These are phyloP conservation scores for Geopemphigus sp. DNA, from an alignment of 1,140 invertebrate species.

Conservation along the genomic window DNA sequence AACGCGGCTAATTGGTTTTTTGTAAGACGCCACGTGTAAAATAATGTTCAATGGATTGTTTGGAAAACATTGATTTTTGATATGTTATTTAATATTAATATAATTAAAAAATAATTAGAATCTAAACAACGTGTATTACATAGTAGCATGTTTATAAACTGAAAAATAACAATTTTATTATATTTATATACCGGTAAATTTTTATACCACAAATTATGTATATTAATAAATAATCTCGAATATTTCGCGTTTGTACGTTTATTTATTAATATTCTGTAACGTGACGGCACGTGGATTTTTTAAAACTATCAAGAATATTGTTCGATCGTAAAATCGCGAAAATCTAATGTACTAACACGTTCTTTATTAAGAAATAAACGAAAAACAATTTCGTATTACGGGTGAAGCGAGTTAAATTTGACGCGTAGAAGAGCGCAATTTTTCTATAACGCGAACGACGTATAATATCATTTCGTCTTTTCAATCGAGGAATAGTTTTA, in stretches of 20 bases:
- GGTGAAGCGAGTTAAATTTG: too few relatives aligned
- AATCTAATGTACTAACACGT: too few relatives aligned
- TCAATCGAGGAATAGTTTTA: too few relatives aligned
- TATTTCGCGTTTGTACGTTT: not conserved
- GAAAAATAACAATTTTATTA: conserved; percentile 38
- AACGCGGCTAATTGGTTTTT: not conserved
- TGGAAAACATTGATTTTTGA: not conserved
- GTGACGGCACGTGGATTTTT: not conserved
- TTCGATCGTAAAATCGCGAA: too few relatives aligned
- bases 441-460: too few relatives aligned
- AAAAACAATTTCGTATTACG: too few relatives aligned
- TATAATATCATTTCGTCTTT: too few relatives aligned
- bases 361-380: too few relatives aligned
- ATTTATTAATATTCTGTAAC: not conserved
- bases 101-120: conserved; percentile 17
- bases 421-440: too few relatives aligned
- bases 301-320: not conserved
- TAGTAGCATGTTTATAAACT: conserved; percentile 4
- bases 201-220: conserved; percentile 38
- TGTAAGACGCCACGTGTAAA: not conserved
- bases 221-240: conserved; percentile 35
- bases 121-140: conserved; percentile 11
- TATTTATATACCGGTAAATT: conserved; percentile 41
- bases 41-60: not conserved
- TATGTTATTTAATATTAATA: conserved; percentile 22